Conservation (phyloP, 2,797 vertebrate species). For the Mus caroli region DNA sequence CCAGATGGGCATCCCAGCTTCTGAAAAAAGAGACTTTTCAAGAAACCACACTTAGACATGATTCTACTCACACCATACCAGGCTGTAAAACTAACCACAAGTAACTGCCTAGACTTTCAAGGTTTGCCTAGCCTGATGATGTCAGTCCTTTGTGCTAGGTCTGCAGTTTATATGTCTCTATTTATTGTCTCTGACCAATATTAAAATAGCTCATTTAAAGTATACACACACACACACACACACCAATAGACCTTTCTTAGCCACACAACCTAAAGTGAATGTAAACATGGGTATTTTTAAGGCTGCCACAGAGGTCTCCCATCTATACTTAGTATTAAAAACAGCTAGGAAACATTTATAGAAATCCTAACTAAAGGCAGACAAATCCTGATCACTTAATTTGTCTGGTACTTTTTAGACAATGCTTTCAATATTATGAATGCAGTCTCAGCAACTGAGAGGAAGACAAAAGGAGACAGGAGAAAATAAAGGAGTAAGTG, state of each 20-base stretch:
- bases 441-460: constrained; percentile 13
- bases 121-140: constrained; percentile 1
- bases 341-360: constrained; percentile 34
- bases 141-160: background rate
- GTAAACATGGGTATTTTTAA: background rate
- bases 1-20: background rate
- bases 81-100: background rate
- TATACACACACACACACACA: background rate
- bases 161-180: background rate
- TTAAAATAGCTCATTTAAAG: background rate
- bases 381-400: constrained; percentile 18
- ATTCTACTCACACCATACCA: background rate
- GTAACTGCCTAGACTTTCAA: background rate
- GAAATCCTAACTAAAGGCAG: constrained; percentile 13
- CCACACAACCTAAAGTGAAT: constrained; percentile 5
- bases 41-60: background rate
- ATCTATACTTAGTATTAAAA: background rate
- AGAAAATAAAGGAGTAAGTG: background rate
- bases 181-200: constrained; percentile 31
- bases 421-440: background rate
- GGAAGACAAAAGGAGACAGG: background rate
- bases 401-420: constrained; percentile 47
- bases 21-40: background rate
- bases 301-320: background rate
- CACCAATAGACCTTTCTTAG: background rate